Conservation (phyloP, 1,140 invertebrate genomes). For the Philaenus spumarius region DNA sequence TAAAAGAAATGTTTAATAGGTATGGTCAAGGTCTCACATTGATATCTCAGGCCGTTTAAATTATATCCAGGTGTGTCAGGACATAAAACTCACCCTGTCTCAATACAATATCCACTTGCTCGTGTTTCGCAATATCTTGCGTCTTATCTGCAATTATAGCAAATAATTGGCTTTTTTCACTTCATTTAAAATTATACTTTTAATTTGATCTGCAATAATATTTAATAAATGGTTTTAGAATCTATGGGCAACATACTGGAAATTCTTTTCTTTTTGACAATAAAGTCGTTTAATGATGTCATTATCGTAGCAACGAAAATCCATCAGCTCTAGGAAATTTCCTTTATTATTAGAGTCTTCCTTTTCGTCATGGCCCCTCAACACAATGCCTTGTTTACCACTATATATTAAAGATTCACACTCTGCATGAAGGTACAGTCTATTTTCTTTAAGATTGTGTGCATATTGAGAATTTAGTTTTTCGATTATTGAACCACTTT, state of each 20-base stretch:
- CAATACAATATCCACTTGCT: conserved; percentile 16
- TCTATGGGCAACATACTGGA: neutral
- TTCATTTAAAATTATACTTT: neutral
- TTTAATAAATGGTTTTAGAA: conserved; percentile 5
- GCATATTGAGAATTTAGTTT: neutral
- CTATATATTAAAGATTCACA: conserved; percentile 8
- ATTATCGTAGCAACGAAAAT: conserved; percentile 1
- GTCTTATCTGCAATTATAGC: conserved; percentile 14
- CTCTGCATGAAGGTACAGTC: neutral
- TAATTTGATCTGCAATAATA: conserved; percentile 8
- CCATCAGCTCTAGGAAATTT: conserved; percentile 6
- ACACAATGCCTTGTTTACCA: conserved; percentile 10
- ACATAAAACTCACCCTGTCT: too few species aligned
- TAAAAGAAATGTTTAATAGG: too few species aligned
- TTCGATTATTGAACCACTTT: conserved; percentile 2
- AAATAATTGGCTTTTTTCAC: conserved; percentile 14
- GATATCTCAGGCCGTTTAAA: too few species aligned
- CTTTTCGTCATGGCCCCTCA: conserved; percentile 7
- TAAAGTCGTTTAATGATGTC: neutral
- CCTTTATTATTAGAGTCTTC: conserved; percentile 5
- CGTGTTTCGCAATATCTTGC: conserved; percentile 8
- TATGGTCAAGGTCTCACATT: too few species aligned
- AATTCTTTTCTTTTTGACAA: conserved; percentile 2
- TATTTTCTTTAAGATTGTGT: neutral
- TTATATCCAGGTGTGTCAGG: too few species aligned